Base-by-base conservation (phyloP, 2,888 invertebrate species). In the Netelia virgata region DNA sequence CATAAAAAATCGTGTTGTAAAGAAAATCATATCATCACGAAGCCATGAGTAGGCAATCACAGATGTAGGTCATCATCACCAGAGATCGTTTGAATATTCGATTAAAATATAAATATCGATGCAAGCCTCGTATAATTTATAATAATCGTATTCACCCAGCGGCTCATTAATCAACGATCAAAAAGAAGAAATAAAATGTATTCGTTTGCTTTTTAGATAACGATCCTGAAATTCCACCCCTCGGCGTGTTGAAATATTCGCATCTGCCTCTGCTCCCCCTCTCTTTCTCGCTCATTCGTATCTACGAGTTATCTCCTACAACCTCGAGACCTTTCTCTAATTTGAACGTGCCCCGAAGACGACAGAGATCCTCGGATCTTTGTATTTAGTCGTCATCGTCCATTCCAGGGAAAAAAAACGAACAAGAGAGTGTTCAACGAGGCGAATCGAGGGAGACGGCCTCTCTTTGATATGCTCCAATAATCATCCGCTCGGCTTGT, bases 381-480 rank as follows among this genome's bases (percentile, higher is more conserved):
- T 57, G 9, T 57, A 16, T 57, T 57, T 57, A 9, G 57, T 61
- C 59, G 14, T 61, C 55, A 18, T 55, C 55, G 55, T 55, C 55
- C n/a, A 55, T 8, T 14, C n/a, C 16, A 16, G 14, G 20, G 43
- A 68, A 68, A 77, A 59, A 68, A 47, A 20, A 20, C 10, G 10
- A 6, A 36, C 16, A 11, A 53, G 43, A 66, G 18, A 23, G 20
- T 82, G 83, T 76, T 83, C 86, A 89, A 87, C 87, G 88, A 89
- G 85, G 86, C 87, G 86, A 87, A 84, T 86, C 87, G 81, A 78
- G 63, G 68, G 88, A 84, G 86, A 88, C 86, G 66, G 82, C 86
- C 84, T 84, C 86, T 87, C 88, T 88, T 88, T 86, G 85, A 86
- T 86, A 87, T 88, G 87, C 89, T 86, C 86, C 84, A 86, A 89